These are phyloP conservation scores for Dastarcus helophoroides DNA, from an alignment of 2,888 invertebrate genomes.

Conservation along the genomic window DNA sequence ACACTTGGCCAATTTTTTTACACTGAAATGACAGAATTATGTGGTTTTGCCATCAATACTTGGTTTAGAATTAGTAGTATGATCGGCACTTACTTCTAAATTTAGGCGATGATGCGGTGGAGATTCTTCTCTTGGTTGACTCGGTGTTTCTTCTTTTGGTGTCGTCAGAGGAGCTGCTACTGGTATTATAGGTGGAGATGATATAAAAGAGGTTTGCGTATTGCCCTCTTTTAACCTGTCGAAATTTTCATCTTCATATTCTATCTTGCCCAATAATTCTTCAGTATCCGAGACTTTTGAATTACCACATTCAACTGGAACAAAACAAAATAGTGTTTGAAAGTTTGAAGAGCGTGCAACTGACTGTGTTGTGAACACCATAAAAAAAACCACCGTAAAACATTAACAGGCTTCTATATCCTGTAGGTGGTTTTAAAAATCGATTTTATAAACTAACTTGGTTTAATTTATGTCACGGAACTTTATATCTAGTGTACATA, in stretches of 20 bases:
- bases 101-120: constrained; percentile 19
- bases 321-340: no score
- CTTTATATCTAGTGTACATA: no score
- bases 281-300: constrained; percentile 47
- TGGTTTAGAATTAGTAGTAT: constrained; percentile 5
- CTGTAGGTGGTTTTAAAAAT: no score
- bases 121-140: constrained; percentile 12
- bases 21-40: no score
- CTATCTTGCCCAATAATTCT: constrained; percentile 47
- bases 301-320: constrained; percentile 21
- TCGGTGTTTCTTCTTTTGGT: constrained; percentile 10
- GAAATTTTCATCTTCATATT: constrained; percentile 18
- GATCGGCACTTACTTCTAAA: constrained; percentile 18
- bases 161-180: constrained; percentile 10
- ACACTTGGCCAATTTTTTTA: no score
- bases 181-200: constrained; percentile 9
- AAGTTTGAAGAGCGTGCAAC: no score
- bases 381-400: no score
- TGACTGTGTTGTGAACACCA: no score
- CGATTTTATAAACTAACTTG: no score
- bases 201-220: constrained; percentile 17
- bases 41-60: no score
- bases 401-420: no score
- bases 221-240: constrained; percentile 17
- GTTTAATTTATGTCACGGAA: no score